Base-by-base conservation (phyloP, 2,888 invertebrate genomes). In the Plusia festucae region DNA sequence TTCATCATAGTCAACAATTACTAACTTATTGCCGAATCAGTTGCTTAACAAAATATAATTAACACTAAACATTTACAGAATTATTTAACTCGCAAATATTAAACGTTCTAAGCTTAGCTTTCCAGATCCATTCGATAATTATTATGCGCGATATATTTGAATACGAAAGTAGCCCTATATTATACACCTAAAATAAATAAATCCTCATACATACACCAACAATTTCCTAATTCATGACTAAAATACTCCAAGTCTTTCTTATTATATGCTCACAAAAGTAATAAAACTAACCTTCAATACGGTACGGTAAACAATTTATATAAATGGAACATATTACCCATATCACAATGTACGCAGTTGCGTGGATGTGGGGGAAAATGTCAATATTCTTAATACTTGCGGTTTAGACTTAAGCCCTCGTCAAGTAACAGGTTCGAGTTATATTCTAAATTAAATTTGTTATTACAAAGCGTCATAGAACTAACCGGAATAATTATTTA, bases 231-330 rank as follows among this genome's bases (percentile, higher is more conserved):
- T n/a, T 44, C 32, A 30, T 16, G 54, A 9, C 34, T 46, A 55
- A 11, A 22, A 55, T 53, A 18, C 27, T 53, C 46, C 60, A 34
- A 76, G 71, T 40, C 58, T 13, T 18, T 60, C 13, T 72, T 34
- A 71, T 55, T 44, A 65, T 40, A 40, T 49, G 65, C 40, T 62
- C 30, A 18, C 56, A 65, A 49, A 65, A 61, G 73, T 61, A 72
- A 79, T 76, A 79, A 75, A 76, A 79, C 60, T 69, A 69, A 53
- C 53, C 74, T 40, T 40, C 69, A 60, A 56, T 64, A 66, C 58
- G 73, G 60, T 46, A 59, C 52, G 32, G 64, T 66, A 69, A 76
- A 68, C 77, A 79, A 64, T 62, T 76, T 54, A 61, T 57, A 68
- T 64, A 66, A 65, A 59, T 61, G 49, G 46, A 51, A 58, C 56